Percentiles rank a stretch among this genome's conserved stretches.
Evolutionary conservation across 2,888 invertebrate genomes (phyloP).

Genomic region (Diarsia brunnea): DNA sequence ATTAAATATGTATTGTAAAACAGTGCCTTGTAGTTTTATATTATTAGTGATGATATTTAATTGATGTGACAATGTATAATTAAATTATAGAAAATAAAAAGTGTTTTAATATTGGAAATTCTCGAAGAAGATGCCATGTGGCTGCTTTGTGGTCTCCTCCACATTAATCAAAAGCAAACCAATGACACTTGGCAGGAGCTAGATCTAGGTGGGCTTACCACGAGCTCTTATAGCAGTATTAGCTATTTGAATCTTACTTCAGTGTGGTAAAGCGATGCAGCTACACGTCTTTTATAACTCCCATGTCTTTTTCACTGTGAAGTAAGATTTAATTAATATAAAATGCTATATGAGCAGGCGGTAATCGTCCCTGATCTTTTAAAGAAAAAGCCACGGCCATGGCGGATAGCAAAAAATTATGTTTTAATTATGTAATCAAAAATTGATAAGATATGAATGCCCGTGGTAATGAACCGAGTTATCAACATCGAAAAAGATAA

Average conservation of each 20-base stretch:
- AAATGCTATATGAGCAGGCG: not conserved
- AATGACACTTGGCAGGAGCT: not conserved
- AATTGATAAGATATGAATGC: constrained; percentile 26
- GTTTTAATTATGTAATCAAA: constrained; percentile 19
- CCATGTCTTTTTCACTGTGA: not conserved
- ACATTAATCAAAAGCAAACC: not conserved
- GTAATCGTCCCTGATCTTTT: not conserved
- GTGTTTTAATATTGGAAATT: not conserved
- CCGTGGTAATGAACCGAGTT: constrained; percentile 41
- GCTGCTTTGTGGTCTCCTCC: not conserved
- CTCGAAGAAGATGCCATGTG: not conserved
- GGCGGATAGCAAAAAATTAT: not conserved
- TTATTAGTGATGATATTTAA: not conserved
- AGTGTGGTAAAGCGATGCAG: too few species aligned
- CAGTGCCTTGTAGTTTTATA: not conserved
- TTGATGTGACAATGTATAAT: not conserved
- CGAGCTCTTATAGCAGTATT: not conserved
- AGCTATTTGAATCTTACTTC: too few species aligned
- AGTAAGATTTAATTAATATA: not conserved
- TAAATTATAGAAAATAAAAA: constrained; percentile 6
- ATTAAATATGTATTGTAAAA: constrained; percentile 22
- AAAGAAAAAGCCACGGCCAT: not conserved
- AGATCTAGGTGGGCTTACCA: not conserved
- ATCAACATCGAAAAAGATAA: constrained; percentile 34
- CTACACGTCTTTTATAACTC: not conserved